Evolutionary conservation across 2,888 invertebrate genomes (phyloP), one percentile per base, ranked within the genome.

Genomic region (Mesoligia furuncula): DNA sequence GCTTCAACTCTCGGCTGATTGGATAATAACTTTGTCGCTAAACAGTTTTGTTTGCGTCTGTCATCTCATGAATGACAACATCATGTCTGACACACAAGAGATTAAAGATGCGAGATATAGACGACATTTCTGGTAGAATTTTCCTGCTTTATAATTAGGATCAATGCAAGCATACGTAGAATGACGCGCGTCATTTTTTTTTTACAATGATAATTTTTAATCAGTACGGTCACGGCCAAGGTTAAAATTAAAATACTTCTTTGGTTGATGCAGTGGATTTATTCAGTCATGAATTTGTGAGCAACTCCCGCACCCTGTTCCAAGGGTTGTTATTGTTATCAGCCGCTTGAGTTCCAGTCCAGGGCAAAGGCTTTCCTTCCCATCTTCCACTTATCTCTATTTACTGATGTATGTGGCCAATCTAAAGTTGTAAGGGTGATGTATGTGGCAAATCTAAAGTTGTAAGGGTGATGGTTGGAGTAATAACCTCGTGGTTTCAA

Each of bases 11-110:
- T 81, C 83, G 79, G 76, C 85, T 86, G 83, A 90, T 90, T 90
- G 88, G 87, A 90, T 88, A 90, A 91, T 86, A 86, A 86, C 84
- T 82, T 74, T 83, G 85, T 87, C 78, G 78, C 80, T 81, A 85
- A 88, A 85, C 90, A 85, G 79, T 77, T 80, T 84, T 84, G 87
- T 88, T 84, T 85, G 85, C 76, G 69, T 62, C 54, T 80, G 74
- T 80, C 80, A 79, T 77, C 77, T 85, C 79, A 70, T 73, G 74
- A 75, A 65, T 77, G 67, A 81, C 74, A 67, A 78, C 66, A 75
- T 80, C 81, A 80, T 77, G 80, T 84, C 57, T 81, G 68, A 80
- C 81, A 79, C 73, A 80, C 79, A 70, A 11, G 68, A 81, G 71
- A 65, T 73, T 71, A 64, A 39, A 27, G 39, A 73, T 42, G 36